These are phyloP conservation scores for Stictonetta naevosa DNA, from an alignment of 2,113 vertebrate genomes.

Conservation along the genomic window DNA sequence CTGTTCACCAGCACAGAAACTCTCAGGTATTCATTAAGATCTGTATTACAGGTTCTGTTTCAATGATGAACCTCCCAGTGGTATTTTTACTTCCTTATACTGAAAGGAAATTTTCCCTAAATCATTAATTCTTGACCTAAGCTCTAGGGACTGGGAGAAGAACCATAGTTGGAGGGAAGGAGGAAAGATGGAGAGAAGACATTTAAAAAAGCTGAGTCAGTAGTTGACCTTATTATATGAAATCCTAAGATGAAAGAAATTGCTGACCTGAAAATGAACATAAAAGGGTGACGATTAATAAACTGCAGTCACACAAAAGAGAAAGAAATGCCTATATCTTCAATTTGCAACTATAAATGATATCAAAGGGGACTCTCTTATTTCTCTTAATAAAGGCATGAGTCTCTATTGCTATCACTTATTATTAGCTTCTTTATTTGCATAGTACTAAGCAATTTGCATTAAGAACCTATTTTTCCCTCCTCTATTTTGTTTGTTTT, in stretches of 20 bases:
- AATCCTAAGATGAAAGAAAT: neutral
- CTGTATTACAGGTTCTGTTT: neutral
- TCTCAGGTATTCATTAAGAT: neutral
- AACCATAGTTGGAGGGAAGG: neutral
- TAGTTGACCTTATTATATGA: neutral
- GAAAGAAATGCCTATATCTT: neutral
- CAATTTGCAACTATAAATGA: neutral
- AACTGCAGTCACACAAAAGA: neutral
- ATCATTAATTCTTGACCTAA: neutral
- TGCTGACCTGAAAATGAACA: neutral
- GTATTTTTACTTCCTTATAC: neutral
- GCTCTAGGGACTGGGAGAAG: neutral
- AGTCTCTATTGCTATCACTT: constrained; percentile 1
- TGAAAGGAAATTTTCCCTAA: neutral
- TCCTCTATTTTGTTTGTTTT: constrained; percentile 34
- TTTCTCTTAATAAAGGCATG: neutral
- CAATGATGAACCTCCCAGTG: neutral
- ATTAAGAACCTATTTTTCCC: neutral
- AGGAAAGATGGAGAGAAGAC: neutral
- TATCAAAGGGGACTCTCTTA: neutral
- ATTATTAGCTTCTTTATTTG: constrained; percentile 24
- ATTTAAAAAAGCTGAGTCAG: neutral
- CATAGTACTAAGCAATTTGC: neutral
- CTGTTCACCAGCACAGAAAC: neutral
- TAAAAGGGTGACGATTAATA: neutral